A percentile compares a stretch with the other conserved stretches of the same genome.
Conservation (phyloP, 2,888 invertebrate genomes). For the Cataglyphis rosenhaueri region DNA sequence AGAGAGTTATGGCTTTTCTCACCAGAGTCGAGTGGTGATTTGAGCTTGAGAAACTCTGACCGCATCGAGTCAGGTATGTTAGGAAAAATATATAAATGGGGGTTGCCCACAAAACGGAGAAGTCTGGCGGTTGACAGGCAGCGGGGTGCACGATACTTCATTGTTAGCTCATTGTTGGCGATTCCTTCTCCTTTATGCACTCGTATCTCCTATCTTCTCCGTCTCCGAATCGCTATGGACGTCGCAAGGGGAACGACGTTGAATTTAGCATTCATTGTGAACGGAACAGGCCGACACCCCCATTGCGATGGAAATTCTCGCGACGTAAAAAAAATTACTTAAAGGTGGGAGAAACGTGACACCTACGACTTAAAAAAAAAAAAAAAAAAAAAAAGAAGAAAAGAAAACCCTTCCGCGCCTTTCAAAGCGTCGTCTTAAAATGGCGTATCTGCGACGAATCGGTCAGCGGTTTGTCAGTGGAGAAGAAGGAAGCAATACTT, state of each 20-base stretch:
- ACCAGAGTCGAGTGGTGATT: conserved; percentile 34
- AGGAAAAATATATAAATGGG: conserved; percentile 79
- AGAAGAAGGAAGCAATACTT: conserved; percentile 50
- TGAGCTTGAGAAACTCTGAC: conserved; percentile 72
- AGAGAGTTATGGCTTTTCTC: conserved; percentile 62
- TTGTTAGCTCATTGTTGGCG: conserved; percentile 83
- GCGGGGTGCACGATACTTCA: conserved; percentile 75
- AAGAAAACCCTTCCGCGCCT: conserved; percentile 60
- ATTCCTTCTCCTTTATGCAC: conserved; percentile 77
- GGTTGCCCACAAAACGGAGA: conserved; percentile 76
- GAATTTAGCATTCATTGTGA: conserved; percentile 75
- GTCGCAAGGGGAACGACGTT: conserved; percentile 49
- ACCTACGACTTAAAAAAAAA: conserved; percentile 19
- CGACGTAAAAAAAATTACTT: conserved; percentile 2
- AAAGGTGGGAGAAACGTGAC: conserved; percentile 12
- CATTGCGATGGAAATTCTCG: conserved; percentile 68
- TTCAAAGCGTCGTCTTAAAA: conserved; percentile 36
- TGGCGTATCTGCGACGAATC: conserved; percentile 69
- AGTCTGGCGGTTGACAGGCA: conserved; percentile 74
- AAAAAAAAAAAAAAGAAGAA: neutral
- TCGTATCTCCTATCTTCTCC: conserved; percentile 75
- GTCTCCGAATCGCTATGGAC: conserved; percentile 43
- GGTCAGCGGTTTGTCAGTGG: neutral
- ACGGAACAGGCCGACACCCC: conserved; percentile 65
- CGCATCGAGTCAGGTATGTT: conserved; percentile 75